Evolutionary conservation across 2,888 invertebrate species (phyloP), one percentile per base, ranked within the genome.

Genomic region (Hypomecis atomaria): DNA sequence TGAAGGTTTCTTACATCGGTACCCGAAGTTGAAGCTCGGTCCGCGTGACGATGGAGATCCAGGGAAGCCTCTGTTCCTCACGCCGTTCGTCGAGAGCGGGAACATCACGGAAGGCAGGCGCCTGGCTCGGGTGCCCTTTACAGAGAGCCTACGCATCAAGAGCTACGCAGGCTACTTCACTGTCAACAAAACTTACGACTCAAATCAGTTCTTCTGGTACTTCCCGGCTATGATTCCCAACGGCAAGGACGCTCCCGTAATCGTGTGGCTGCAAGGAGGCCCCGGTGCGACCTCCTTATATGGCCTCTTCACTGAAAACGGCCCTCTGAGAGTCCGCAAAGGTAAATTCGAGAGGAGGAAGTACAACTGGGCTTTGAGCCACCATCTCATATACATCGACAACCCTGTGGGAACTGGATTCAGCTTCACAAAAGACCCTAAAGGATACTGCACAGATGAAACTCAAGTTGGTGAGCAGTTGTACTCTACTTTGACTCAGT

Each of bases 361-460:
- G 73, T 96, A 95, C 74, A 94, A 96, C 7, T 99, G 98, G 98
- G 96, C 95, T 60, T 87, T 94, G 45, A 95, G 94, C 8, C 97
- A 97, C 83, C 95, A 96, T 73, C 87, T 98, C 47, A 94, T 99
- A 59, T 99, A 97, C 83, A 96, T 99, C 61, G 98, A 99, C 84
- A 98, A 98, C 85, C 98, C 98, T 0, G 98, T 97, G 0, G 98
- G 98, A 1, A 96, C 98, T 2, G 98, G 98, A 0, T 99, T 96
- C 82, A 98, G 98, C 87, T 98, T 98, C 78, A 98, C 98, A 0
- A 94, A 95, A 4, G 87, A 94, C 60, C 95, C 95, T 23, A 94
- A 86, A 60, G 98, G 98, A 0, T 98, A 96, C 86, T 96, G 96
- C 8, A 94, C 90, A 5, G 96, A 97, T 83, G 96, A 98, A 85